Conservation (phyloP, 2,888 invertebrate genomes). For the Linhomoeus sp. region DNA sequence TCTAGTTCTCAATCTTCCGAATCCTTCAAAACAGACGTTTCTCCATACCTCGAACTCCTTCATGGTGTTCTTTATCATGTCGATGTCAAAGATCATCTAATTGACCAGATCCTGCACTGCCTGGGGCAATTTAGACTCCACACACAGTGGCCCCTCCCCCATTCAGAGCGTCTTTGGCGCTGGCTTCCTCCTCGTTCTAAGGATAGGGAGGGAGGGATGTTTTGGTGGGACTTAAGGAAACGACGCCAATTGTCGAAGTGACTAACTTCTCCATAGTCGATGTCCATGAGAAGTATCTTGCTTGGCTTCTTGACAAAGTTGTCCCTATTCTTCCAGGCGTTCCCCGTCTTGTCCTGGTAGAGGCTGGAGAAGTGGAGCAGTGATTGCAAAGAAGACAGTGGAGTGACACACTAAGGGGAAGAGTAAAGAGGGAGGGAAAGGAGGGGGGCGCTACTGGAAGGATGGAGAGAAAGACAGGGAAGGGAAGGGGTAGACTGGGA, state of each 20-base stretch:
- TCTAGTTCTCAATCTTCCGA: too few species aligned
- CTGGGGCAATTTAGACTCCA: constrained; percentile 46
- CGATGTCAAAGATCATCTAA: constrained; percentile 70
- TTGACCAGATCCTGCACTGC: constrained; percentile 62
- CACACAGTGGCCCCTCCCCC: too few species aligned
- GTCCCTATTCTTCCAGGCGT: constrained; percentile 31
- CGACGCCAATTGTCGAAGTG: too few species aligned
- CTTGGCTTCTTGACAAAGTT: constrained; percentile 51
- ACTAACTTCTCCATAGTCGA: constrained; percentile 52
- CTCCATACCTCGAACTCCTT: constrained; percentile 65
- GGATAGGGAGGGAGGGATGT: not conserved
- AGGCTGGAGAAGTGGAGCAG: too few species aligned
- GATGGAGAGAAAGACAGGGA: too few species aligned
- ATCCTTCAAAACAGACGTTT: too few species aligned
- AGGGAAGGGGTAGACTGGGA: too few species aligned
- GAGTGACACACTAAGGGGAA: too few species aligned
- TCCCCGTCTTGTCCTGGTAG: constrained; percentile 4
- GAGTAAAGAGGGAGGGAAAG: too few species aligned
- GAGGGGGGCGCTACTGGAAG: too few species aligned
- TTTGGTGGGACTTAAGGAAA: too few species aligned
- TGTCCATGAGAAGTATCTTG: constrained; percentile 60
- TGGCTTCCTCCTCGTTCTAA: constrained; percentile 7
- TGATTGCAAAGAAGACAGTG: too few species aligned
- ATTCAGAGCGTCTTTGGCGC: constrained; percentile 14
- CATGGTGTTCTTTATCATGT: constrained; percentile 74